phyloP scores from a whole-genome alignment of 1,140 invertebrate species.

The Pectinophora gossypiella region DNA sequence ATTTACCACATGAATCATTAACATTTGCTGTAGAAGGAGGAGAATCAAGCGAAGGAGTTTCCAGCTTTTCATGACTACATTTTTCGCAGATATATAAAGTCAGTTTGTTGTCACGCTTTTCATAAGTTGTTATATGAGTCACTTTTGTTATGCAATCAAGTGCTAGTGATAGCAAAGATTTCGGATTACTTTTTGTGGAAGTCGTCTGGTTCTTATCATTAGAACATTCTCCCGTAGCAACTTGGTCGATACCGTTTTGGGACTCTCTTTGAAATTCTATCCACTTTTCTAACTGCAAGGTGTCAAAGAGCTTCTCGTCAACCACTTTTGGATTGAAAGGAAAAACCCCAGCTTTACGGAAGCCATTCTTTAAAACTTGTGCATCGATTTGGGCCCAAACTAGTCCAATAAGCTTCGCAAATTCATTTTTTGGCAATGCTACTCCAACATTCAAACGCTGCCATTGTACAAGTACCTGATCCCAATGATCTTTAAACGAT shows the following conservation, averaged over 20 bases:
- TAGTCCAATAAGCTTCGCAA: neutral
- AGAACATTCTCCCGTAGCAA: no score
- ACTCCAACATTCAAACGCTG: neutral
- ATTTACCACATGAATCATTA: no score
- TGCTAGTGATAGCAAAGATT: neutral
- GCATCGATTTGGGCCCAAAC: neutral
- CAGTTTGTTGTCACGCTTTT: neutral
- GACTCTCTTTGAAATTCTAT: neutral
- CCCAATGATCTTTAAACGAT: constrained; percentile 3
- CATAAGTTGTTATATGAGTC: neutral
- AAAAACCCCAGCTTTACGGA: neutral
- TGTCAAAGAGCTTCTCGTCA: neutral
- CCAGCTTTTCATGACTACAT: neutral
- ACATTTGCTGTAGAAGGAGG: no score
- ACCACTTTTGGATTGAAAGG: neutral
- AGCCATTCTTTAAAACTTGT: neutral
- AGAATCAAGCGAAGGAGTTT: no score
- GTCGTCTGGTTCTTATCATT: neutral
- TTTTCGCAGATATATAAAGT: neutral
- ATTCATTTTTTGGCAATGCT: constrained; percentile 1
- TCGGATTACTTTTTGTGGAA: neutral
- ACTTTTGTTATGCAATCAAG: neutral
- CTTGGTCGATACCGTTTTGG: no score
- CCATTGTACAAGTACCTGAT: neutral
- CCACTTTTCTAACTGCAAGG: neutral